Evolutionary conservation across 2,113 vertebrate species (phyloP).

Genomic region (Albula goreensis): DNA sequence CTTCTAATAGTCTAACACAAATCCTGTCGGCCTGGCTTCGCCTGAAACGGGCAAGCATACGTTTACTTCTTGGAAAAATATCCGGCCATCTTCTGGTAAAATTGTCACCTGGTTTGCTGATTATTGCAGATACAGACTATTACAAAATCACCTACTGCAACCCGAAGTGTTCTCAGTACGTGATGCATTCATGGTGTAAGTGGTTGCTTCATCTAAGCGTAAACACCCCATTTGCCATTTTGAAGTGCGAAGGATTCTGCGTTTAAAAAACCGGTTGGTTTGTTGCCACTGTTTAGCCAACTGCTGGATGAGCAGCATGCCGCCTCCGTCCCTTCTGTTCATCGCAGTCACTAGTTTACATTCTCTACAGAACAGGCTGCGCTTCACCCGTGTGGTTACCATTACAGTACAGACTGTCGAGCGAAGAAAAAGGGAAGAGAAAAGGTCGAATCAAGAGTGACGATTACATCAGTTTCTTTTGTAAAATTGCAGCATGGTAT

Average conservation of each 20-base stretch:
- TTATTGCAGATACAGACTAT: background rate
- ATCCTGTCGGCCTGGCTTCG: too few species aligned
- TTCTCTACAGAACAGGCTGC: background rate
- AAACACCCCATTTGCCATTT: background rate
- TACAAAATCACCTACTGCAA: background rate
- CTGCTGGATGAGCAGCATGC: background rate
- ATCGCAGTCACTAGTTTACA: background rate
- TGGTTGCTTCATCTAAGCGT: too few species aligned
- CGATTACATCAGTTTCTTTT: background rate
- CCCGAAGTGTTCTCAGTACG: background rate
- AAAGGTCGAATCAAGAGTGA: background rate
- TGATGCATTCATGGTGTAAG: background rate
- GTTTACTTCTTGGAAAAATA: background rate
- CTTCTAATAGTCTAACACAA: too few species aligned
- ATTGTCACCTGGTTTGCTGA: background rate
- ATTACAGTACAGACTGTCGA: background rate
- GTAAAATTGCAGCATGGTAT: background rate
- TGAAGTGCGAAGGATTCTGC: background rate
- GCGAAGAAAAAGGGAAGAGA: background rate
- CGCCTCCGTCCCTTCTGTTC: slow-evolving; percentile 1
- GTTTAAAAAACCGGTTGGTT: background rate
- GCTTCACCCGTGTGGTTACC: background rate
- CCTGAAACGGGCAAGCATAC: too few species aligned
- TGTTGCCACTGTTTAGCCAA: background rate
- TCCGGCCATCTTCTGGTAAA: background rate